These are phyloP conservation scores for Trichogramma pretiosum DNA, from an alignment of 1,140 invertebrate genomes.

Conservation along the genomic window DNA sequence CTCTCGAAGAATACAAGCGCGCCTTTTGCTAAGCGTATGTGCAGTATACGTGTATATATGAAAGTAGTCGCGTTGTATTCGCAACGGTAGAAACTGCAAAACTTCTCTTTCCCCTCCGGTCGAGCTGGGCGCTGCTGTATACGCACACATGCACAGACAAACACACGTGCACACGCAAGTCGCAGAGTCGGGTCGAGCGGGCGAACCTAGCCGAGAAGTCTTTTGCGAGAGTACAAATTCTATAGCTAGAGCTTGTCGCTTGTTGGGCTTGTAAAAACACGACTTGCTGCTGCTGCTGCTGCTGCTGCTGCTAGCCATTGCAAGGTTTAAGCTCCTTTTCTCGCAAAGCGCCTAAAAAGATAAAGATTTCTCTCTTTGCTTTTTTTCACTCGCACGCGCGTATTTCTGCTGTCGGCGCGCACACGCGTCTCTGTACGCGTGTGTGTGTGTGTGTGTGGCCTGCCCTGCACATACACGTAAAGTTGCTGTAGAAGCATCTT, in stretches of 20 bases:
- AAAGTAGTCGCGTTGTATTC: not conserved
- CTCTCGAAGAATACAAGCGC: slow-evolving; percentile 6
- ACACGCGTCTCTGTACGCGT: not conserved
- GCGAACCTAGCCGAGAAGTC: not conserved
- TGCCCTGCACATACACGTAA: not conserved
- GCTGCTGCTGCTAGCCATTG: no score
- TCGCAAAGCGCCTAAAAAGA: slow-evolving; percentile 15
- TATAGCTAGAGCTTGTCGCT: slow-evolving; percentile 10
- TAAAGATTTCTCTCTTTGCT: slow-evolving; percentile 7
- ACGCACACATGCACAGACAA: not conserved
- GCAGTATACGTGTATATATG: not conserved
- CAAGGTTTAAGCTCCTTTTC: slow-evolving; percentile 16
- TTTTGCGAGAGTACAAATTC: not conserved
- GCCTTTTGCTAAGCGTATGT: no score
- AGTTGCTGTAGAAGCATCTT: not conserved
- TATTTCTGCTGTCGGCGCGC: no score
- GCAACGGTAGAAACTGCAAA: not conserved
- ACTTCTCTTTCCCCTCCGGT: not conserved
- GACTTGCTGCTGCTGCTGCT: slow-evolving; percentile 7
- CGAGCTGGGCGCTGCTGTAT: not conserved
- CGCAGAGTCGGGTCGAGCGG: no score
- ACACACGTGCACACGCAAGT: not conserved
- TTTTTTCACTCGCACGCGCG: no score
- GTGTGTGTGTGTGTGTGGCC: not conserved
- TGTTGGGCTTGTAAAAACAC: slow-evolving; percentile 16